phyloP scores from a whole-genome alignment of 2,113 vertebrate genomes.

The Nibea coibor region DNA sequence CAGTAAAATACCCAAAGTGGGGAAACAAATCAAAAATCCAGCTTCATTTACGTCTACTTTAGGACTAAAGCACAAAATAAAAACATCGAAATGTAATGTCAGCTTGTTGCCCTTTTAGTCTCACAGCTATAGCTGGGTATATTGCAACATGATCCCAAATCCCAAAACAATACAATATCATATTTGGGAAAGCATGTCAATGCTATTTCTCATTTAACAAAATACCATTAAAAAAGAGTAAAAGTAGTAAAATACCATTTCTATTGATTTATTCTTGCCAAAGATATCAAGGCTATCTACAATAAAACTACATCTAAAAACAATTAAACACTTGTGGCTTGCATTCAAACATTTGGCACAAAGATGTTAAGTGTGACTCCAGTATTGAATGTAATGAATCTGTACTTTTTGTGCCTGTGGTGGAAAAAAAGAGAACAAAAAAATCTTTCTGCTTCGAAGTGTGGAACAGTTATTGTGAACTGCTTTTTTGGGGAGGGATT shows the following conservation, averaged over 20 bases:
- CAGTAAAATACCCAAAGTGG: background rate
- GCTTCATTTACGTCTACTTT: background rate
- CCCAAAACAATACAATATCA: no score
- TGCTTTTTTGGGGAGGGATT: conserved; percentile 1
- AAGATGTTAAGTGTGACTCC: conserved; percentile 11
- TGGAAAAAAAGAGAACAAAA: conserved; percentile 7
- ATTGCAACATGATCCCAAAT: no score
- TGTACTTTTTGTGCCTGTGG: conserved; percentile 70
- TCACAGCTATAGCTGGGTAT: background rate
- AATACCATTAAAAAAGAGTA: background rate
- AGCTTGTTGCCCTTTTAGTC: background rate
- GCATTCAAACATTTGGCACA: background rate
- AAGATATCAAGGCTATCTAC: background rate
- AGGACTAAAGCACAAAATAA: background rate
- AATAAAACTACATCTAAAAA: background rate
- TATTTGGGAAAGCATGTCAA: no score
- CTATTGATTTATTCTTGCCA: background rate
- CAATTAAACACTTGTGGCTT: background rate
- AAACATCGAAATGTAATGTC: background rate
- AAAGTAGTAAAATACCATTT: background rate
- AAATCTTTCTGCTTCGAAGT: background rate
- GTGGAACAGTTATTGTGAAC: conserved; percentile 32
- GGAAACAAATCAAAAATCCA: background rate
- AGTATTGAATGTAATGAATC: conserved; percentile 71
- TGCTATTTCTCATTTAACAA: no score